Conservation (phyloP, 2,888 invertebrate genomes). For the Lasius platythorax region DNA sequence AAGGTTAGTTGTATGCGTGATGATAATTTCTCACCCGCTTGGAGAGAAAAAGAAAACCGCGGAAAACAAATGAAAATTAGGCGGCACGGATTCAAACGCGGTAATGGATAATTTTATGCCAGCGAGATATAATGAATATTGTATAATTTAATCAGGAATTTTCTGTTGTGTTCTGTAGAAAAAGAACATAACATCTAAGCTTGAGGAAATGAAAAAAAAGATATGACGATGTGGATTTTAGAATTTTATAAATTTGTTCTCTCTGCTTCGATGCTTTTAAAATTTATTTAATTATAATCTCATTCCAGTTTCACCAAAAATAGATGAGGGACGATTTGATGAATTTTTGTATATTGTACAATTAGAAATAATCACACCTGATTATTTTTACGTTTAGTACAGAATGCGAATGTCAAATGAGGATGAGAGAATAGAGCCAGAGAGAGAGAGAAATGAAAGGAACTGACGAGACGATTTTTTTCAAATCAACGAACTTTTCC, state of each 20-base stretch:
- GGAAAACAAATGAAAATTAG: conserved; percentile 18
- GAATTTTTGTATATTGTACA: not conserved
- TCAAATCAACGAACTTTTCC: not conserved
- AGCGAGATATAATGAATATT: not conserved
- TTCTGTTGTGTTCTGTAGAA: not conserved
- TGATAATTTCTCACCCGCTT: conserved; percentile 7
- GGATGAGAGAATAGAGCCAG: not conserved
- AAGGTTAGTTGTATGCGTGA: conserved; percentile 17
- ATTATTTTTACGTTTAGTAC: not conserved
- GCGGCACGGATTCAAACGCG: not conserved
- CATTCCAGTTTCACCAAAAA: not conserved
- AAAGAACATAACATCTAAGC: not conserved
- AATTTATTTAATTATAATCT: not conserved
- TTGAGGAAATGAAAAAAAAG: not conserved
- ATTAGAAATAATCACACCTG: not conserved
- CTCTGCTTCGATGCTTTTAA: not conserved
- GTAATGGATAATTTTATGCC: not conserved
- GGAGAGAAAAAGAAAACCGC: not conserved
- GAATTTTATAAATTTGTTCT: not conserved
- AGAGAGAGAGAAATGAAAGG: not conserved
- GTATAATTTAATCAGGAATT: conserved; percentile 11
- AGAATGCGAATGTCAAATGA: not conserved
- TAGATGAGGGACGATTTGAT: no score
- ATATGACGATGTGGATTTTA: not conserved
- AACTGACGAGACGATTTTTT: conserved; percentile 24